phyloP scores from a whole-genome alignment of 2,888 invertebrate species.

The Microctonus hyperodae region DNA sequence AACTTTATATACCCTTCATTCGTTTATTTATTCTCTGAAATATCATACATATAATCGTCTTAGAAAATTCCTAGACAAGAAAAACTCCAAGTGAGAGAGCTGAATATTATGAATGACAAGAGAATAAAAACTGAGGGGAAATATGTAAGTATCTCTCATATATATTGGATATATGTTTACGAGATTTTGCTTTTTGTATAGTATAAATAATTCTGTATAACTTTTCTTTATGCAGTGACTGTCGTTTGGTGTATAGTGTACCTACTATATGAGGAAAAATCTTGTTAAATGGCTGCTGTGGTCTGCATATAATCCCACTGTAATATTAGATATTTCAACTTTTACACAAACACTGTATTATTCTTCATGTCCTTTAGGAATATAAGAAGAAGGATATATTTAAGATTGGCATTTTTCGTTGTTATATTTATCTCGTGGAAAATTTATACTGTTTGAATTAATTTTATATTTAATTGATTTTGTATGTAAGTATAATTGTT shows the following conservation, averaged over 20 bases:
- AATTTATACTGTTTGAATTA: background rate
- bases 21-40: no score
- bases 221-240: background rate
- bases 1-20: no score
- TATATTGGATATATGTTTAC: background rate
- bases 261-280: background rate
- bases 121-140: background rate
- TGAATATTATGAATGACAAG: background rate
- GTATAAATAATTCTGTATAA: constrained; percentile 4
- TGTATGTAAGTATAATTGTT: no score
- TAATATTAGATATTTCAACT: background rate
- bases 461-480: no score
- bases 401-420: background rate
- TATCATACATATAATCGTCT: background rate
- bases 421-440: background rate
- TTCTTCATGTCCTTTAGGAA: background rate
- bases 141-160: constrained; percentile 1
- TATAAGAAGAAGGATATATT: background rate
- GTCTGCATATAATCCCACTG: background rate
- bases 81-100: background rate
- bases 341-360: background rate
- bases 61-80: no score
- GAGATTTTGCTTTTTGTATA: background rate
- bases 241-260: background rate
- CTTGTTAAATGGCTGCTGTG: background rate